Evolutionary conservation across 2,113 vertebrate genomes (phyloP).

Genomic region (Clinocottus analis): DNA sequence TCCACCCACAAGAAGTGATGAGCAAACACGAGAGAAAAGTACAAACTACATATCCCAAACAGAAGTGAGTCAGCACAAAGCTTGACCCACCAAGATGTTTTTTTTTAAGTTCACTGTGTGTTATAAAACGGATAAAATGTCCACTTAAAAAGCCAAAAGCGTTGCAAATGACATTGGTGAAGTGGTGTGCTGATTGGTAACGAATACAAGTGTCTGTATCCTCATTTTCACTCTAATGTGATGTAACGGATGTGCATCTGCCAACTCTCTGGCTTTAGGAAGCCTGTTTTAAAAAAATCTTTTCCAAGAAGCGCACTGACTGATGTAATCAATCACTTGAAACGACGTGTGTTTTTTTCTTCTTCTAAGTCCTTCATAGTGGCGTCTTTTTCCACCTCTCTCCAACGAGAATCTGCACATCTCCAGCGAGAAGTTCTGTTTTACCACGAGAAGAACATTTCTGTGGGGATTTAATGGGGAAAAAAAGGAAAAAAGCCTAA

Average conservation of each 20-base stretch:
- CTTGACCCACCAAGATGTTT: neutral
- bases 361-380: neutral
- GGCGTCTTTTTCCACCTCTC: neutral
- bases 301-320: neutral
- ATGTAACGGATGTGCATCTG: neutral
- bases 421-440: slow-evolving; percentile 1
- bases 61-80: slow-evolving; percentile 44
- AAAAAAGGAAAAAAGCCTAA: slow-evolving; percentile 39
- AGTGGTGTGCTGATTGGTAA: neutral
- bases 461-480: slow-evolving; percentile 32
- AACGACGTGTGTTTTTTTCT: neutral
- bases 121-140: slow-evolving; percentile 4
- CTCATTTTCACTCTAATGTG: neutral
- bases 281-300: slow-evolving; percentile 9
- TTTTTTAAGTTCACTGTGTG: neutral
- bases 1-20: slow-evolving; percentile 39
- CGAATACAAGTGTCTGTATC: neutral
- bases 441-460: slow-evolving; percentile 31
- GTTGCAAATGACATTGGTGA: neutral
- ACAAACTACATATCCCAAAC: slow-evolving; percentile 34
- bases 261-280: neutral
- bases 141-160: neutral
- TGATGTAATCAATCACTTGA: slow-evolving; percentile 2
- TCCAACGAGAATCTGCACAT: neutral
- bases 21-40: slow-evolving; percentile 46